Base-by-base conservation (phyloP, 1,140 invertebrate species). In the Asbolus verrucosus region DNA sequence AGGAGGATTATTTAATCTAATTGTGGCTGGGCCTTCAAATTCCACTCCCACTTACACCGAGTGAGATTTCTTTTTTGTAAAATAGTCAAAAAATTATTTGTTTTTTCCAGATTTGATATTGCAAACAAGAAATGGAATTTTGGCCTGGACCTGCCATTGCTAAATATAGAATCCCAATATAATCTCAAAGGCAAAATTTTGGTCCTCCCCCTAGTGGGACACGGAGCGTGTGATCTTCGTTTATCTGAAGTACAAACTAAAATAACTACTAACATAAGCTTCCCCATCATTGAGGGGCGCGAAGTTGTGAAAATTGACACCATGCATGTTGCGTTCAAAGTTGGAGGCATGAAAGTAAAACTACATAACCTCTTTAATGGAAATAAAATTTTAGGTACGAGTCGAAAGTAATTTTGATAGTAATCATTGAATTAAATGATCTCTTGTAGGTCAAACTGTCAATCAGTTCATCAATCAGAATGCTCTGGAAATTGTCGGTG, bases 331-430 rank as follows among this genome's bases (percentile, higher is more conserved):
- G 81, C 82, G n/a, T 87, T 87, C 67, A 82, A 79, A 38, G 80
- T 87, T 39, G 79, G 82, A 13, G 78, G 77, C 3, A 84, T 87
- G 81, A 81, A 83, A 15, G 82, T 86, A n/a, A 82, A 87, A 39
- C 77, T 88, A 0, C 83, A 88, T 0, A 90, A 90, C 79, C 80
- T 90, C 0, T 90, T 90, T 46, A 85, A 85, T 14, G 88, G 88
- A 14, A 88, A 90, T 59, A 84, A 84, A 72, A 75, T 82, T 13
- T 75, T 87, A 54, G 85, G 81, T 82, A 75, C 75, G 72, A 1
- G 81, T 82, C 31, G 14, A 16, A 11, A 27, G n/a, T n/a, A 19
- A 19, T 46, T 46, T 18, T 18, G 18, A 21, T 2, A 8, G 54
- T n/a, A 13, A 50, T 1, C 16, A 4, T 21, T 4, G 6, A 46